Evolutionary conservation across 2,888 invertebrate genomes (phyloP), one percentile per base, ranked within the genome.

Genomic region (Protonemura montana): DNA sequence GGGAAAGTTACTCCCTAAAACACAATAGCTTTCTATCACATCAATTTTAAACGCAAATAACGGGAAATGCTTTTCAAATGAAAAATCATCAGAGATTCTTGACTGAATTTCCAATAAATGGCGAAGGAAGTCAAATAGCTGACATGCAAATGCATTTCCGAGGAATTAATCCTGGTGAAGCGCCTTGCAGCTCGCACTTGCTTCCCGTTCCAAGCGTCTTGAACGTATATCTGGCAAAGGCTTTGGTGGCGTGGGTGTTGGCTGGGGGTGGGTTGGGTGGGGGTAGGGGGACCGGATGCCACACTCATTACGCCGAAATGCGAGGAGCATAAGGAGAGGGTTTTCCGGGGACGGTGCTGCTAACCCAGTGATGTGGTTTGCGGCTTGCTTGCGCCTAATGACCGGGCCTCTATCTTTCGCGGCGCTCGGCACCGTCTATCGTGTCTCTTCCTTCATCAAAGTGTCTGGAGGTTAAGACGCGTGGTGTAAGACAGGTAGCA

Each of bases 281-380:
- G 59, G 59, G 59, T 10, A 21, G 59, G 59, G 21, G 59, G 59
- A 21, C 16, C 21, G 30, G 81, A 30, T 81, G 83, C 86, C 85
- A 82, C 82, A 82, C 87, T 87, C 87, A 87, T 87, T 87, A 87
- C 87, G 86, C 29, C 81, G 85, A 86, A 86, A 86, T 84, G 85
- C 84, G 87, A 86, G 87, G 80, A 86, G 87, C 30, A 30, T 28
- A n/a, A 81, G 28, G 81, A n/a, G 27, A 81, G 84, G 29, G 84
- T 59, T 84, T 30, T 21, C 13, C 41, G 30, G 30, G n/a, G 41
- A 16, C 21, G 82, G 26, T 13, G 82, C 5, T n/a, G 42, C 41
- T 42, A 84, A 28, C 84, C 59, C 28, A 59, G 27, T 87, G 87
- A 87, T 87, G 87, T 87, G 87, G 87, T 87, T 85, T 87, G 87